Conservation (phyloP, 2,888 invertebrate species). For the Callyntrura guangdongensis region DNA sequence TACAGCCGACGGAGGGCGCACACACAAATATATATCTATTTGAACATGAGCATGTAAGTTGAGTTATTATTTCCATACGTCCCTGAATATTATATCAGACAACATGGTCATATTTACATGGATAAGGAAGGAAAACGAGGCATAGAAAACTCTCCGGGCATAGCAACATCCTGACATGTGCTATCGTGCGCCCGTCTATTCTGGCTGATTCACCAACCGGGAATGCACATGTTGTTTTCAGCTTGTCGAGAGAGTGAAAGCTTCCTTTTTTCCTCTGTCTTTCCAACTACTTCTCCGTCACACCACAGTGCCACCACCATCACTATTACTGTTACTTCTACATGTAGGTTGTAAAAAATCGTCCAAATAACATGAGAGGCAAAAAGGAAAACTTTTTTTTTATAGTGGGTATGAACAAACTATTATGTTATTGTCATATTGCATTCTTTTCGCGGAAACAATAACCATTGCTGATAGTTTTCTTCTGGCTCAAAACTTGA, state of each 20-base stretch:
- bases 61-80: neutral
- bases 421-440: slow-evolving; percentile 55
- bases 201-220: slow-evolving; percentile 44
- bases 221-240: slow-evolving; percentile 52
- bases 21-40: neutral
- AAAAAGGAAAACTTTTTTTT: slow-evolving; percentile 2
- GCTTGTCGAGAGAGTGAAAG: slow-evolving; percentile 44
- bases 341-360: slow-evolving; percentile 42
- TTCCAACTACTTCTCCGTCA: neutral
- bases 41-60: neutral
- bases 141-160: slow-evolving; percentile 54
- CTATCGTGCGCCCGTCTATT: slow-evolving; percentile 60
- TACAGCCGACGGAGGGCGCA: neutral
- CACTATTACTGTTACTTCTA: neutral
- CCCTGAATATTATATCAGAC: slow-evolving; percentile 21
- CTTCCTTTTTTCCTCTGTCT: slow-evolving; percentile 16
- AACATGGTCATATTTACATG: slow-evolving; percentile 10
- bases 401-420: slow-evolving; percentile 18
- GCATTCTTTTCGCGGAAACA: slow-evolving; percentile 51
- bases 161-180: slow-evolving; percentile 55
- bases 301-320: neutral
- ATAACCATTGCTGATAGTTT: slow-evolving; percentile 51
- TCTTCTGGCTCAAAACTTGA: slow-evolving; percentile 68
- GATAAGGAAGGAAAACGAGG: slow-evolving; percentile 12
- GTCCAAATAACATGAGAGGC: slow-evolving; percentile 18